Evolutionary conservation across 2,888 invertebrate genomes (phyloP).

Genomic region (Drosophila neonasuta): DNA sequence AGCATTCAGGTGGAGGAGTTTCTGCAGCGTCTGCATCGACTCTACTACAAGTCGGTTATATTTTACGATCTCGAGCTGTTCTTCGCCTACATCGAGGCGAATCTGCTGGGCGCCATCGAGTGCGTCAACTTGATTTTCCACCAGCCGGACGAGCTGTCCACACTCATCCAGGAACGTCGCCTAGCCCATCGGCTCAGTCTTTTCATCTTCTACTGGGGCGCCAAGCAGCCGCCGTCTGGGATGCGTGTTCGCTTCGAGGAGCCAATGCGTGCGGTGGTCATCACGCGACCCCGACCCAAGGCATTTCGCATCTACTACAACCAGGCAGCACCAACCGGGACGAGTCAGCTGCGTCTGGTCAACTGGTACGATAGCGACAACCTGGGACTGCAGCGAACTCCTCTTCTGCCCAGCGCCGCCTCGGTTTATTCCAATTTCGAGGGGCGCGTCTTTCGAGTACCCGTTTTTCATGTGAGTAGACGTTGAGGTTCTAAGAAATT

Average conservation of each 20-base stretch:
- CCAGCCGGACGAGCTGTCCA: constrained; percentile 73
- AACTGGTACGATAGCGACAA: constrained; percentile 88
- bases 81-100: constrained; percentile 78
- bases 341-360: constrained; percentile 85
- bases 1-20: constrained; percentile 78
- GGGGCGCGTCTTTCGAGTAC: constrained; percentile 86
- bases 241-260: constrained; percentile 73
- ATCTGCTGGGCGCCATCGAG: constrained; percentile 78
- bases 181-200: constrained; percentile 81
- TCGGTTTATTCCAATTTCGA: constrained; percentile 87
- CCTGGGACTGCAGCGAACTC: constrained; percentile 86
- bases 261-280: constrained; percentile 85
- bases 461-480: constrained; percentile 87
- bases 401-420: constrained; percentile 85
- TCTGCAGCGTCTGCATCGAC: constrained; percentile 76
- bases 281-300: constrained; percentile 84
- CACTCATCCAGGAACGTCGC: constrained; percentile 72
- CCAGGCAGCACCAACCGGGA: constrained; percentile 85
- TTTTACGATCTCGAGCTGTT: constrained; percentile 78
- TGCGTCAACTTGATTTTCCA: constrained; percentile 80
- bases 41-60: constrained; percentile 77
- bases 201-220: constrained; percentile 88
- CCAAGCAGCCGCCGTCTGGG: constrained; percentile 82
- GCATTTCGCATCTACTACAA: constrained; percentile 88
- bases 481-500: too few relatives aligned